Percentiles rank a stretch among this genome's conserved stretches.
These are phyloP conservation scores for Urocolius indicus DNA, from an alignment of 2,113 vertebrate species.

Conservation along the genomic window DNA sequence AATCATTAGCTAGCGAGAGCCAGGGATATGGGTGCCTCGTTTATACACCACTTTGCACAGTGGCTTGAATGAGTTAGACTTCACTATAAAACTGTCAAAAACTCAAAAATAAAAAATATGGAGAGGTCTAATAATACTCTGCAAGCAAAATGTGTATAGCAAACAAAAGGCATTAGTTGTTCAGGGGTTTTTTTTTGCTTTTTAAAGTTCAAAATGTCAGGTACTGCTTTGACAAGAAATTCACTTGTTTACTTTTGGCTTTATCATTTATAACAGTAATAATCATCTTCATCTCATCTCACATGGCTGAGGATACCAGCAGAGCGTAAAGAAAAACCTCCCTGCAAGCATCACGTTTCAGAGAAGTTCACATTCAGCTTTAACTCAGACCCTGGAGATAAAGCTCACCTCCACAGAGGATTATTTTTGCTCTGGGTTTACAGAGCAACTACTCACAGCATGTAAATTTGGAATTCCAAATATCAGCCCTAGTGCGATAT, in stretches of 20 bases:
- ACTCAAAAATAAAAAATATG: neutral
- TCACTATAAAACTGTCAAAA: conserved; percentile 20
- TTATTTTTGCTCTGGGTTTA: neutral
- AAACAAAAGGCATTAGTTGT: neutral
- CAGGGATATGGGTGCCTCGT: neutral
- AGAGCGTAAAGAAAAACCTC: neutral
- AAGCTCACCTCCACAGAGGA: neutral
- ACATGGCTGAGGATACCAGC: neutral
- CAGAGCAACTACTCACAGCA: neutral
- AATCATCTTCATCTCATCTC: neutral
- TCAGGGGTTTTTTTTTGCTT: neutral
- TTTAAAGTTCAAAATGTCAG: neutral
- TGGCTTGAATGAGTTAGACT: neutral
- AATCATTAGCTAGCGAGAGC: neutral
- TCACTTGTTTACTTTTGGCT: neutral
- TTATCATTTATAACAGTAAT: neutral
- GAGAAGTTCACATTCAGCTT: neutral
- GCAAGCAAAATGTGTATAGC: neutral
- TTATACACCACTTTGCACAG: neutral
- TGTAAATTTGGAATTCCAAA: neutral
- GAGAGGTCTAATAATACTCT: neutral
- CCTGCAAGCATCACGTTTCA: neutral
- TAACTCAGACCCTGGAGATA: neutral
- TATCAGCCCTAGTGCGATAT: neutral
- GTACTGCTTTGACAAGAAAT: neutral